A percentile compares a stretch with the other conserved stretches of the same genome.
Conservation (phyloP, 2,797 vertebrate genomes). For the Streptopelia turtur region DNA sequence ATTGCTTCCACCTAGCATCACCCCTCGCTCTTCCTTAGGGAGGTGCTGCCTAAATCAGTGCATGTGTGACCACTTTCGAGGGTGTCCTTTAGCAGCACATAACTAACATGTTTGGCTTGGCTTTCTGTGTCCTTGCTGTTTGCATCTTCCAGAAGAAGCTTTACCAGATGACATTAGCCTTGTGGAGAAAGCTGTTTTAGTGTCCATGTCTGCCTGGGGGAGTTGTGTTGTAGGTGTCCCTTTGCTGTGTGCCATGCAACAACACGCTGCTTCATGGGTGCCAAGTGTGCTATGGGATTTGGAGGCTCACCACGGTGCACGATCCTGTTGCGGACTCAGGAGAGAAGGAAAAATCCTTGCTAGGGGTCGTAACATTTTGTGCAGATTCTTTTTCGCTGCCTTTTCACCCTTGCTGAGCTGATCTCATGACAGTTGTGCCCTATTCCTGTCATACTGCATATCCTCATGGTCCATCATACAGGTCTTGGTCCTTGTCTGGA, state of each 20-base stretch:
- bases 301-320: neutral
- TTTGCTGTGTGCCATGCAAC: neutral
- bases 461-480: neutral
- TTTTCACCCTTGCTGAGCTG: neutral
- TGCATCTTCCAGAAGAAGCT: neutral
- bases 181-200: neutral
- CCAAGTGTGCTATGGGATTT: neutral
- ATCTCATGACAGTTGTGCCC: fast-evolving
- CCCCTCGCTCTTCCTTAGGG: neutral
- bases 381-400: neutral
- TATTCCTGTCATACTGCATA: neutral
- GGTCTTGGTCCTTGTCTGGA: neutral
- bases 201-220: neutral
- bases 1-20: neutral
- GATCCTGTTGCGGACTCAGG: neutral
- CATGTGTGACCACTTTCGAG: neutral
- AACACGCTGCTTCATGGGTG: fast-evolving
- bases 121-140: neutral
- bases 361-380: neutral
- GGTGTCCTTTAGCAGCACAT: neutral
- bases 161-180: neutral
- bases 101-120: neutral
- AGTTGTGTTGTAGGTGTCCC: fast-evolving
- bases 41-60: neutral
- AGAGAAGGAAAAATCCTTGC: neutral